Base-by-base conservation (phyloP, 2,888 invertebrate species). In the Melieria picta region DNA sequence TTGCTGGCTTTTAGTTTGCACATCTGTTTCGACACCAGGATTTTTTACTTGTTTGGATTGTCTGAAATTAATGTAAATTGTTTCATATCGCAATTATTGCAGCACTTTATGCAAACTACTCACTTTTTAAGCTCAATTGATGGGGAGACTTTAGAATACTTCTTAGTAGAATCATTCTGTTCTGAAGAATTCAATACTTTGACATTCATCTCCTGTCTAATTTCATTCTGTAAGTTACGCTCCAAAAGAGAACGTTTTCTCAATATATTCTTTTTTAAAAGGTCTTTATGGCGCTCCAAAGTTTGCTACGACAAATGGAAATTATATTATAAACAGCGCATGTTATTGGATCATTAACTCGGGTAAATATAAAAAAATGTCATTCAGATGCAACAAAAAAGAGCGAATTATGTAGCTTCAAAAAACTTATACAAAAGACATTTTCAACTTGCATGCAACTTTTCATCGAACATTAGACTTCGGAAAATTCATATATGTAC, bases 191-290 rank as follows among this genome's bases (percentile, higher is more conserved):
- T 67, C 48, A 75, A 63, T 47, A 76, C 60, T 58, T 94, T 93
- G 58, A 91, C 90, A 0, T 93, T 91, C 16, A 95, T 89, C 85
- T 95, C 94, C 83, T 92, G 92, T 68, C 95, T 95, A 83, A 98
- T 96, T 85, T 97, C 95, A 75, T 93, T 92, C 80, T 95, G 94
- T 72, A 98, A 89, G 84, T 95, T 95, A 80, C 95, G 94, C 83
- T 97, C 96, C 70, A 98, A 90, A 13, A 95, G 88, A 1, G 94
- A 94, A 77, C 98, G 89, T 84, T 97, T 97, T 81, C 96, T 93
- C 75, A 97, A 90, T 76, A 98, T 98, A 81, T 97, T 97, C 83
- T 95, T 97, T 86, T 97, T 97, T 63, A 98, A 90, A 79, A 93
- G 88, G 85, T 97, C 97, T 83, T 97, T 97, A 81, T 97, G 97